Evolutionary conservation across 1,140 invertebrate species (phyloP).

Genomic region (Apis cerana): DNA sequence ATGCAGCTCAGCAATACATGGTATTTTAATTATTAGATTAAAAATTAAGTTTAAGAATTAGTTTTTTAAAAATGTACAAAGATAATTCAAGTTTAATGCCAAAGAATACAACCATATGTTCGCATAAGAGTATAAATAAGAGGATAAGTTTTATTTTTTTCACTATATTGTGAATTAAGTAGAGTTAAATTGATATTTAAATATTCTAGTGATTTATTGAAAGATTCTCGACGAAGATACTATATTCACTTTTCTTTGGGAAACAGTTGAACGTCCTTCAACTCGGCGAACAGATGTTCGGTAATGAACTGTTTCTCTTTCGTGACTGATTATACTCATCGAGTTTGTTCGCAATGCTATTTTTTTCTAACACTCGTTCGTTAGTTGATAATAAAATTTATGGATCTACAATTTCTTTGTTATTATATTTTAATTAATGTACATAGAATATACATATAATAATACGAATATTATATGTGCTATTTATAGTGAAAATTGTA

Average conservation of each 20-base stretch:
- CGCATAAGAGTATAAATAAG: neutral
- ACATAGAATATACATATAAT: too few relatives aligned
- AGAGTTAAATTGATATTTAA: neutral
- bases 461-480: too few relatives aligned
- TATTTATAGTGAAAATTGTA: too few relatives aligned
- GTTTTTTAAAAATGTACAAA: too few relatives aligned
- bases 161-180: neutral
- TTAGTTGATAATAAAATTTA: too few relatives aligned
- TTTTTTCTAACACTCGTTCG: too few relatives aligned
- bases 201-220: neutral
- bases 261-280: slow-evolving; percentile 39
- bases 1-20: too few relatives aligned
- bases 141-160: neutral
- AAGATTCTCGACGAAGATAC: slow-evolving; percentile 1
- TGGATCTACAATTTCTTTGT: too few relatives aligned
- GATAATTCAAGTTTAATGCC: neutral
- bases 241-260: slow-evolving; percentile 37
- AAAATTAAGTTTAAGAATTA: too few relatives aligned
- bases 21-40: too few relatives aligned
- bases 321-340: neutral
- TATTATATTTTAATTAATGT: too few relatives aligned
- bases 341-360: neutral
- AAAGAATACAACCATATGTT: neutral
- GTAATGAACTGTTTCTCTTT: slow-evolving; percentile 15
- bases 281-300: slow-evolving; percentile 38